Conservation (phyloP, 2,888 invertebrate genomes). For the Macropis europaea region DNA sequence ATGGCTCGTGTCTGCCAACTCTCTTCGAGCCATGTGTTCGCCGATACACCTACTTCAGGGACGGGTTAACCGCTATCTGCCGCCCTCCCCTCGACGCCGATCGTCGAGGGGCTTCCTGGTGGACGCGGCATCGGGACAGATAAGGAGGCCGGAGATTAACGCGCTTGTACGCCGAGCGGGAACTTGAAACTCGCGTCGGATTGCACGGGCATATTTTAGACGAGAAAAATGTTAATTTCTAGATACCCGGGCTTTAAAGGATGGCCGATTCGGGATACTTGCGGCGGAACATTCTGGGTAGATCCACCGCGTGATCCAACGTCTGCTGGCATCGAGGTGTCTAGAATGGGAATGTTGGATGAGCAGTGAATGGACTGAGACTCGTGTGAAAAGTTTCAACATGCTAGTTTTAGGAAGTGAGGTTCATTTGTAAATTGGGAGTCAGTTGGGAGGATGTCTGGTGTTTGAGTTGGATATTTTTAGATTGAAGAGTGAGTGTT, state of each 20-base stretch:
- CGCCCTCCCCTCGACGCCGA: not conserved
- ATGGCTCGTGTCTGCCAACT: constrained; percentile 75
- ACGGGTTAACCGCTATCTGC: constrained; percentile 62
- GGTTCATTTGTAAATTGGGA: too few relatives aligned
- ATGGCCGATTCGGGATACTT: constrained; percentile 4
- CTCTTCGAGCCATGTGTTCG: constrained; percentile 49
- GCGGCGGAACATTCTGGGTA: too few relatives aligned
- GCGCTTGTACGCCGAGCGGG: constrained; percentile 26
- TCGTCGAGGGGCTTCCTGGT: constrained; percentile 10
- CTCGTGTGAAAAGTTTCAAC: too few relatives aligned
- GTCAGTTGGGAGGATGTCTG: too few relatives aligned
- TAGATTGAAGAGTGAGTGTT: too few relatives aligned
- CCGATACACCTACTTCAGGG: constrained; percentile 58
- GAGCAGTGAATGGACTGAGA: too few relatives aligned
- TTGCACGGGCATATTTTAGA: constrained; percentile 46
- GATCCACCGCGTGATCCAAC: too few relatives aligned
- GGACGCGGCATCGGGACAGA: constrained; percentile 40
- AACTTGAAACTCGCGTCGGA: constrained; percentile 44
- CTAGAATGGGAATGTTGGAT: too few relatives aligned
- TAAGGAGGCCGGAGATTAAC: constrained; percentile 47
- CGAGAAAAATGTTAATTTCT: constrained; percentile 40
- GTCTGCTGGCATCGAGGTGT: too few relatives aligned
- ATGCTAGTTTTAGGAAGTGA: too few relatives aligned
- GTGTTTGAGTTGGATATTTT: too few relatives aligned
- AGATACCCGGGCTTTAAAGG: constrained; percentile 34